Evolutionary conservation across 2,113 vertebrate species (phyloP), one percentile per base, ranked within the genome.

Genomic region (Notothenia coriiceps): DNA sequence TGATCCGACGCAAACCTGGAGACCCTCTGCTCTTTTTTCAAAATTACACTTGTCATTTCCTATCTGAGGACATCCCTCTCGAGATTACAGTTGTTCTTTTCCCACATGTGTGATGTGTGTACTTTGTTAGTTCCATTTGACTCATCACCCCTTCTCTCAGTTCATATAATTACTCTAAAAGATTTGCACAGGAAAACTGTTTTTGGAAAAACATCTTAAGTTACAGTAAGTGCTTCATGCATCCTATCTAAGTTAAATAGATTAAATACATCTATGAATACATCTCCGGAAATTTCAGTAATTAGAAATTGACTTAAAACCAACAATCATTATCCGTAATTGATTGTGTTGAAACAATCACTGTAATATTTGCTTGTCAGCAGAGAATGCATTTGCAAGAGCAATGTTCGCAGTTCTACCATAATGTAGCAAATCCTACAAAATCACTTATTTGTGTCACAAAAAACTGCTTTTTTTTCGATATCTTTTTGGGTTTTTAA

Each of bases 31-130:
- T 88, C 83, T 85, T 84, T 89, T 82, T 85, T 87, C 77, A 90
- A 92, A 95, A 95, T 95, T 94, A 92, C 82, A 86, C 86, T 92
- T 93, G 95, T 94, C 95, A 94, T 90, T 87, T 92, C 90, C 84
- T 83, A 95, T 95, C 85, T 82, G 33, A 56, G 35, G 59, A 85
- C 79, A 74, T 83, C 94, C 82, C 89, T 87, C 89, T 93, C 89
- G 91, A 67, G 82, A 84, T 74, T 91, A 83, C 70, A 69, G 70
- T 87, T 66, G 62, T 86, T 86, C 44, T 63, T 70, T 50, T 61
- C 65, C 51, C 79, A 67, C 77, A 85, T 86, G 85, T 82, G 84
- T 68, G 57, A 82, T 88, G 75, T 84, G 68, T 86, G 78, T 82
- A 62, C 11, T 43, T 70, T 72, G 65, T 89, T 68, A 85, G 83